Evolutionary conservation across 2,797 vertebrate species (phyloP).

Genomic region (Ataeniobius toweri): DNA sequence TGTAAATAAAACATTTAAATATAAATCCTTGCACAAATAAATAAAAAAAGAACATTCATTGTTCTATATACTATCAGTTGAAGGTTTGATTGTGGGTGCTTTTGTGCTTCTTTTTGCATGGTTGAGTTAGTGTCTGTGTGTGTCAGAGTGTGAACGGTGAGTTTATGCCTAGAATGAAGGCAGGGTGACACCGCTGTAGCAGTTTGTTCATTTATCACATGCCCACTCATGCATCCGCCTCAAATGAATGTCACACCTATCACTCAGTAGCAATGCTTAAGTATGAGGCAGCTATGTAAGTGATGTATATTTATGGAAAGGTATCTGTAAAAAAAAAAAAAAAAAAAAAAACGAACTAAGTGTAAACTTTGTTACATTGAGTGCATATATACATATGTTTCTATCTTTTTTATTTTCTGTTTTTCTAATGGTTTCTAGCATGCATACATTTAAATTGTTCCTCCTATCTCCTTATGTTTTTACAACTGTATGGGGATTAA

Average conservation of each 20-base stretch:
- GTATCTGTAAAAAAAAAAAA: constrained; percentile 39
- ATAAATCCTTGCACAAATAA: constrained; percentile 57
- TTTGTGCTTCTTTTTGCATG: constrained; percentile 64
- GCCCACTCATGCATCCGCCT: constrained; percentile 13
- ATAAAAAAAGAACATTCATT: constrained; percentile 72
- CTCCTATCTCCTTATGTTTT: constrained; percentile 13
- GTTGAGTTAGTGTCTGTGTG: constrained; percentile 16
- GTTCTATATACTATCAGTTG: constrained; percentile 57
- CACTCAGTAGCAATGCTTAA: constrained; percentile 16
- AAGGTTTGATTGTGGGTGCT: constrained; percentile 48
- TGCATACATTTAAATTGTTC: constrained; percentile 45
- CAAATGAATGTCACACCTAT: constrained; percentile 11
- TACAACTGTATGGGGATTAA: constrained; percentile 20
- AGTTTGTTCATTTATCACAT: constrained; percentile 16
- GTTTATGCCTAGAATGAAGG: constrained; percentile 37
- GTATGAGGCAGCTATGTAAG: constrained; percentile 17
- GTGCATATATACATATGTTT: constrained; percentile 25
- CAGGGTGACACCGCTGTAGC: constrained; percentile 44
- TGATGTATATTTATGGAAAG: constrained; percentile 22
- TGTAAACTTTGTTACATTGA: constrained; percentile 45
- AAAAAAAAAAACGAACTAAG: constrained; percentile 31
- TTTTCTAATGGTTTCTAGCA: constrained; percentile 25
- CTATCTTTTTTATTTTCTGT: neutral
- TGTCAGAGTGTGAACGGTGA: constrained; percentile 10
- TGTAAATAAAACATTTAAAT: constrained; percentile 54